phyloP scores from a whole-genome alignment of 2,113 vertebrate species.

The Nibea coibor region DNA sequence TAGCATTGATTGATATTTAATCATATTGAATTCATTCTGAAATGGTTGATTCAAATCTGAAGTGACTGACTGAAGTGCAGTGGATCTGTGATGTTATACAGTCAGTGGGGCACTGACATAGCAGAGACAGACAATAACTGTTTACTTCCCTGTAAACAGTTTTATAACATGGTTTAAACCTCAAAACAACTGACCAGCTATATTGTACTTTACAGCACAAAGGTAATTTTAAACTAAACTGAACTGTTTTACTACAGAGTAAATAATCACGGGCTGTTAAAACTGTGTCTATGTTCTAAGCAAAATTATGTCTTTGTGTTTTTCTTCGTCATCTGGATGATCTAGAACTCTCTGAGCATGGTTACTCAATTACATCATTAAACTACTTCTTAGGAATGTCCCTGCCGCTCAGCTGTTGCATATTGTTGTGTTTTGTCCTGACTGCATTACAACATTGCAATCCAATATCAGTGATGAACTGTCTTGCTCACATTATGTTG shows the following conservation, averaged over 20 bases:
- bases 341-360: no score
- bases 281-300: no score
- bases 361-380: constrained; percentile 3
- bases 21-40: neutral
- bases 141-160: no score
- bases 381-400: neutral
- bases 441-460: neutral
- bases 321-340: neutral
- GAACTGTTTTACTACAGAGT: no score
- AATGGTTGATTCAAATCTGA: neutral
- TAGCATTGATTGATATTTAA: neutral
- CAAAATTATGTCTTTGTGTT: no score
- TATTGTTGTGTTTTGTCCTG: neutral
- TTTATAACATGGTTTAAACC: no score
- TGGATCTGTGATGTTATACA: neutral
- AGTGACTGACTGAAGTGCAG: neutral
- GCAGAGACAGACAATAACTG: no score
- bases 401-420: neutral
- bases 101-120: neutral
- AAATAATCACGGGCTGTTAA: no score
- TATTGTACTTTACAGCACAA: neutral
- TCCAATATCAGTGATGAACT: neutral
- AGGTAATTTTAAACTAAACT: no score
- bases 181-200: no score
- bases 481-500: neutral